A percentile compares a stretch with the other conserved stretches of the same genome.
phyloP scores from a whole-genome alignment of 2,888 invertebrate species.

The Phortica magna region DNA sequence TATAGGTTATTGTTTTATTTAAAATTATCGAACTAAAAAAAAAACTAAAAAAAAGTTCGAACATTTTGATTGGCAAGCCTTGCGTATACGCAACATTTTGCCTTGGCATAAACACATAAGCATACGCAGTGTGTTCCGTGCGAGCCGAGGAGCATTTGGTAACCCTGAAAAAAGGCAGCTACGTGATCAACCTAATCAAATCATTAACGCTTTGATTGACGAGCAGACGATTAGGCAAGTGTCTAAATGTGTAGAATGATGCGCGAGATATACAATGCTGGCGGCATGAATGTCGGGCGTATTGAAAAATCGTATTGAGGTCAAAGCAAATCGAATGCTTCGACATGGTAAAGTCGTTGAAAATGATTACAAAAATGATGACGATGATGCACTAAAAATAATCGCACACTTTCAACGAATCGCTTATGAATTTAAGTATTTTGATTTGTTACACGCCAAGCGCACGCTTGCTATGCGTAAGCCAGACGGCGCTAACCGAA shows the following conservation, averaged over 20 bases:
- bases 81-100: slow-evolving; percentile 15
- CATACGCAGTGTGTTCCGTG: slow-evolving; percentile 2
- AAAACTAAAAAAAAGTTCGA: neutral
- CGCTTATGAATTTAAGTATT: slow-evolving; percentile 37
- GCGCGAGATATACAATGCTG: no score
- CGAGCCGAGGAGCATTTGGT: neutral
- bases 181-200: slow-evolving; percentile 32
- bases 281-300: no score
- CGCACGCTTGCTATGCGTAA: slow-evolving; percentile 25
- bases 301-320: no score
- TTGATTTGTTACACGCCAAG: slow-evolving; percentile 54
- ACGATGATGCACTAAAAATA: no score
- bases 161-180: slow-evolving; percentile 33
- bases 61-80: neutral
- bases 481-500: neutral
- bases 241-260: neutral
- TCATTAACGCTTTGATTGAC: slow-evolving; percentile 31
- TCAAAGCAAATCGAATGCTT: no score
- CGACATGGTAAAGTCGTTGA: no score
- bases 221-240: slow-evolving; percentile 34
- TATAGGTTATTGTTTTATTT: slow-evolving; percentile 6
- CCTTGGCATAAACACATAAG: neutral
- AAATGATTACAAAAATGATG: no score
- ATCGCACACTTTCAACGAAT: no score
- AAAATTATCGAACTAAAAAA: neutral